Evolutionary conservation across 2,888 invertebrate genomes (phyloP).

Genomic region (Nomada ferruginata): DNA sequence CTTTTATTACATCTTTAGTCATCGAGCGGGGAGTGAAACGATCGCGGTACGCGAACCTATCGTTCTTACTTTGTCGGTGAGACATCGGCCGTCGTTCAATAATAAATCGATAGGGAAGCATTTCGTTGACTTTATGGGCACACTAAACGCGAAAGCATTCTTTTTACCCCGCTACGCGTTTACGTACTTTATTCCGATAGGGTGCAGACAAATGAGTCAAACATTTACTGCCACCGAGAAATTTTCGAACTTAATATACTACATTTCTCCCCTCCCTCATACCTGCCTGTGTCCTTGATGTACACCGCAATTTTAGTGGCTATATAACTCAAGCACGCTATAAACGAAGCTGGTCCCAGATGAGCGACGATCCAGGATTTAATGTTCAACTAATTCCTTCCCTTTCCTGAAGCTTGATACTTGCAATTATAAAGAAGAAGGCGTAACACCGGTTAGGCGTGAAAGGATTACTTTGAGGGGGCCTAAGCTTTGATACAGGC

Average conservation of each 20-base stretch:
- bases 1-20: conserved; percentile 22
- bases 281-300: too few relatives aligned
- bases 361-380: neutral
- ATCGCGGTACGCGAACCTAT: conserved; percentile 19
- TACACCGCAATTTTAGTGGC: neutral
- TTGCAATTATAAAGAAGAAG: neutral
- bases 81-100: conserved; percentile 10
- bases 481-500: neutral
- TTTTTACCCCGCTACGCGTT: conserved; percentile 26
- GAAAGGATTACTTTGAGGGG: neutral
- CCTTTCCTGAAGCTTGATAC: neutral
- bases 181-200: conserved; percentile 34
- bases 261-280: too few relatives aligned
- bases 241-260: conserved; percentile 1
- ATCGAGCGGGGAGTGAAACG: conserved; percentile 13
- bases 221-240: conserved; percentile 6
- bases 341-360: too few relatives aligned
- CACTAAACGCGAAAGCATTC: conserved; percentile 41
- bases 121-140: conserved; percentile 29
- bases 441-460: neutral
- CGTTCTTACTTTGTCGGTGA: conserved; percentile 31
- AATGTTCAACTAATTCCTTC: neutral
- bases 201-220: conserved; percentile 32
- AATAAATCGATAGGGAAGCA: conserved; percentile 40
- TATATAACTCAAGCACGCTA: too few relatives aligned